Base-by-base conservation (phyloP, 2,888 invertebrate species). In the Caenorhabditis imperialis region DNA sequence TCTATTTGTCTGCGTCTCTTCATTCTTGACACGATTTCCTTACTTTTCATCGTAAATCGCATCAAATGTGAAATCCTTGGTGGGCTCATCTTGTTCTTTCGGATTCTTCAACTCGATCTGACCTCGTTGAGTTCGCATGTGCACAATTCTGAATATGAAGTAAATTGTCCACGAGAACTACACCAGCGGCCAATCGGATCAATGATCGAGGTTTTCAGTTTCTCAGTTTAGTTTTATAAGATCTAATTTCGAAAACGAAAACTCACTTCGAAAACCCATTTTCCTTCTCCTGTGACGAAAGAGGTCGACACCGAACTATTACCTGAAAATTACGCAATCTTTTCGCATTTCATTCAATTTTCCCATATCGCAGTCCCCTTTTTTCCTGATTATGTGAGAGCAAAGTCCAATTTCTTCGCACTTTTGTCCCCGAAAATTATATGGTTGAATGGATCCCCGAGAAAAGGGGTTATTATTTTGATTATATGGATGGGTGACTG, bases 31-130 rank as follows among this genome's bases (percentile, higher is more conserved):
- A n/a, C n/a, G n/a, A n/a, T n/a, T n/a, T n/a, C n/a, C n/a, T n/a
- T n/a, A 92, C 91, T 91, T 91, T 91, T 92, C 92, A 90, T 96
- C 96, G 90, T 97, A 99, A 6, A 97, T 96, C 33, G 96, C 94
- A 90, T 99, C 99, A 90, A 96, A 99, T 0, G 97, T 96, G 90
- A 98, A 99, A 80, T 93, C 92, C 90, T 97, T 97, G 81, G 89
- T 88, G 10, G 89, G 88, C 61, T 94, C 94, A 87, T 82, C 83
- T 5, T 82, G 91, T 51, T 91, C 91, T 79, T 93, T 93, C 38
- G 94, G 94, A 90, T 95, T 94, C 86, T 92, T 92, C 60, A 99
- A 92, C 89, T 96, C 95, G 74, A 99, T 93, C 1, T 93, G 93
- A 33, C 97, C 97, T 79, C 94, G 92, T 83, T 93, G 92, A 25